These are phyloP conservation scores for Margaritifera margaritifera DNA, from an alignment of 2,888 invertebrate genomes.

Conservation along the genomic window DNA sequence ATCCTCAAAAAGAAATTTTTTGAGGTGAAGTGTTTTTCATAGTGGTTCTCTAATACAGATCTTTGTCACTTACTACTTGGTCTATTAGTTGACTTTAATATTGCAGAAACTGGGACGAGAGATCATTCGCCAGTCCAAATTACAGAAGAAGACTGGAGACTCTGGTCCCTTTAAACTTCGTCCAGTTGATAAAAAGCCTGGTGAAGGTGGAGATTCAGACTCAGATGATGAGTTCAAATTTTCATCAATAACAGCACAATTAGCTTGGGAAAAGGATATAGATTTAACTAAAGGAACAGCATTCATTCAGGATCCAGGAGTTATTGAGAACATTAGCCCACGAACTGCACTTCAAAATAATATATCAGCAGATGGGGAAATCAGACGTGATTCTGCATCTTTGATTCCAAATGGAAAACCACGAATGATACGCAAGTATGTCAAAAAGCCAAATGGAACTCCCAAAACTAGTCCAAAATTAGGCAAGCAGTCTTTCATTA, in stretches of 20 bases:
- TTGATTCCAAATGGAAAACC: conserved; percentile 43
- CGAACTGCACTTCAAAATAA: conserved; percentile 4
- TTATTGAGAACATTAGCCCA: conserved; percentile 26
- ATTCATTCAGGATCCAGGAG: conserved; percentile 40
- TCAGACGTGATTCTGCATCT: conserved; percentile 8
- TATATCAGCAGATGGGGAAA: conserved; percentile 14
- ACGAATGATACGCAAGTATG: conserved; percentile 36
- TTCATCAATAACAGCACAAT: conserved; percentile 71
- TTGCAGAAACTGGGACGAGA: conserved; percentile 66
- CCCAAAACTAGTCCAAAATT: conserved; percentile 49
- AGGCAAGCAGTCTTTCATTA: conserved; percentile 33
- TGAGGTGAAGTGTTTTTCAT: too few relatives aligned
- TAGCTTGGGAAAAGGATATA: conserved; percentile 87
- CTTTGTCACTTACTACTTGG: not conserved
- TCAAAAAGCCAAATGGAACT: conserved; percentile 51
- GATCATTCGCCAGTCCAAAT: conserved; percentile 58
- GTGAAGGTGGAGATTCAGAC: conserved; percentile 17
- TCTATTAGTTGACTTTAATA: conserved; percentile 7
- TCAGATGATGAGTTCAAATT: conserved; percentile 46
- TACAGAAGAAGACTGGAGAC: conserved; percentile 49
- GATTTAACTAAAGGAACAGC: conserved; percentile 69
- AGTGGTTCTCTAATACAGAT: not conserved
- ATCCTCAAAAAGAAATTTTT: too few relatives aligned
- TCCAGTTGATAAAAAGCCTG: conserved; percentile 30
- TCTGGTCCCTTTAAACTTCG: conserved; percentile 42